Conservation (phyloP, 2,113 vertebrate genomes). For the Leptodactylus fuscus region DNA sequence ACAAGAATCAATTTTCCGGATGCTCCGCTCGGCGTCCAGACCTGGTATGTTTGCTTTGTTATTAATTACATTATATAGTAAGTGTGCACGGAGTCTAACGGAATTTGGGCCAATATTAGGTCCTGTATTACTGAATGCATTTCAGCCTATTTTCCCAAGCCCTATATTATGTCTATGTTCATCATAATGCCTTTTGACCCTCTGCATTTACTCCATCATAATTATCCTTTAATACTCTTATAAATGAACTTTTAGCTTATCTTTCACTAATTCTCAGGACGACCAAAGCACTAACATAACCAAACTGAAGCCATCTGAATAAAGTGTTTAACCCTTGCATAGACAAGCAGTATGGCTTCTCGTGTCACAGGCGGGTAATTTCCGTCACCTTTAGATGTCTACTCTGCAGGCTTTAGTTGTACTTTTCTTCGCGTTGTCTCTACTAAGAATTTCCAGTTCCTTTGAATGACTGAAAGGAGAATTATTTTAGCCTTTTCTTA, state of each 20-base stretch:
- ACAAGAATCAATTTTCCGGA: slow-evolving; percentile 64
- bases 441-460: background rate
- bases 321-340: slow-evolving; percentile 77
- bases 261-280: slow-evolving; percentile 81
- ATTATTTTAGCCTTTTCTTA: background rate
- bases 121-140: slow-evolving; percentile 63
- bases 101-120: slow-evolving; percentile 62
- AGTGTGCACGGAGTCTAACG: slow-evolving; percentile 25
- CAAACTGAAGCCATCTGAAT: slow-evolving; percentile 78
- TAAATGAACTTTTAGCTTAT: slow-evolving; percentile 85
- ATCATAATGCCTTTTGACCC: slow-evolving; percentile 80
- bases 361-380: background rate
- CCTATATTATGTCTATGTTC: slow-evolving; percentile 74
- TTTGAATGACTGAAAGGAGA: background rate
- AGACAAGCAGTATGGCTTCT: background rate
- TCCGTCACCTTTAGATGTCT: background rate
- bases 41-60: slow-evolving; percentile 44
- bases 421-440: background rate
- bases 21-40: slow-evolving; percentile 39
- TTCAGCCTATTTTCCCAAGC: slow-evolving; percentile 74
- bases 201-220: slow-evolving; percentile 82
- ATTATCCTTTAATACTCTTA: slow-evolving; percentile 89
- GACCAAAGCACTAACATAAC: slow-evolving; percentile 76
- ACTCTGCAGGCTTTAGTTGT: background rate
- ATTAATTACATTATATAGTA: background rate